Base-by-base conservation (phyloP, 1,140 invertebrate genomes). In the Ceratina calcarata region DNA sequence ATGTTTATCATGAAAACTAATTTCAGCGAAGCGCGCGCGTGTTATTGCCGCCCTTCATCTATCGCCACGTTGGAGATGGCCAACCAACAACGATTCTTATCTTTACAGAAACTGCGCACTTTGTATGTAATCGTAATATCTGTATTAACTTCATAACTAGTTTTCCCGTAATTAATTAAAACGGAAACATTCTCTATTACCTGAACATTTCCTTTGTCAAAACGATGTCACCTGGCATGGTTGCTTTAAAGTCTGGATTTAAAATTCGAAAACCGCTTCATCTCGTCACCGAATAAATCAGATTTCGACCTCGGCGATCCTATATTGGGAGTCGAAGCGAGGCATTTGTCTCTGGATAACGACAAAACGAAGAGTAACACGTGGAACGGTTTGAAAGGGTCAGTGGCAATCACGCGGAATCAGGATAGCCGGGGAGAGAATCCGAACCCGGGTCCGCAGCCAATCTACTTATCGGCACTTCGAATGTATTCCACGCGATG, bases 1-100 rank as follows among this genome's bases (percentile, higher is more conserved):
- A 93, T 93, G 91, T 92, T 93, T 93, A 93, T 93, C 91, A 91
- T 90, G 89, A 92, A 93, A 93, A 93, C 92, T 93, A 93, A 93
- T 93, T 93, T 93, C 90, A 89, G 88, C 90, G 87, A 88, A 83
- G 87, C 86, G 84, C 85, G 86, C 85, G 86, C 86, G 88, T 88
- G 89, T 88, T 89, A 83, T 87, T 86, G 45, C 84, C 88, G 81
- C 68, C 85, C 83, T 74, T 71, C 61, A 62, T 53, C 76, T 83
- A 78, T 60, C 66, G n/a, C 55, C 15, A 57, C 55, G 55, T 57
- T 57, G 1, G n/a, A 57, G 15, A 18, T n/a, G 55, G 55, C 55
- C 55, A 57, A 13, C 15, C 10, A 18, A 57, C n/a, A 13, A 16
- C 15, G 16, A n/a, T 16, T n/a, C 55, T 57, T 45, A 45, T 45